Conservation (phyloP, 37 sponge, comb jelly and placozoan species). For the Eunapius fragilis region DNA sequence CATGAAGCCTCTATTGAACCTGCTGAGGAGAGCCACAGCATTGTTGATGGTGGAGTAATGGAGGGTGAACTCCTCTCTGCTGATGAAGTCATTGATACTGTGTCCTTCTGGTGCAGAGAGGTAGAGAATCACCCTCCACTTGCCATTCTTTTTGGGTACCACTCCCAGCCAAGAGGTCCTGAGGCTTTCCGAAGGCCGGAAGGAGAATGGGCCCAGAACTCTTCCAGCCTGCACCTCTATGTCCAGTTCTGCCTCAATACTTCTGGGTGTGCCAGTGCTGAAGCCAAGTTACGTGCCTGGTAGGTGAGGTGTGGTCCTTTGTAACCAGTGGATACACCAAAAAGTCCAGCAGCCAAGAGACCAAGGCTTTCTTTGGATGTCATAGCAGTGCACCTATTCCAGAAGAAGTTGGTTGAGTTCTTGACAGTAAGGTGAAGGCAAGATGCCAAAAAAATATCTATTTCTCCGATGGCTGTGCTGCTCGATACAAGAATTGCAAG, state of each 20-base stretch:
- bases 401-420: too few relatives aligned
- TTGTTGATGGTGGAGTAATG: slow-evolving; percentile 7
- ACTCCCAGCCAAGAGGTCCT: slow-evolving; percentile 12
- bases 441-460: too few relatives aligned
- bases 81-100: slow-evolving; percentile 32
- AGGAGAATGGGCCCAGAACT: slow-evolving; percentile 13
- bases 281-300: too few relatives aligned
- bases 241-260: not conserved
- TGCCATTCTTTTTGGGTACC: slow-evolving; percentile 25
- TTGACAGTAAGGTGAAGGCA: too few relatives aligned
- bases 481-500: too few relatives aligned
- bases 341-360: too few relatives aligned
- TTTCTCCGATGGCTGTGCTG: too few relatives aligned
- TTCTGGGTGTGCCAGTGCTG: too few relatives aligned
- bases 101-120: slow-evolving; percentile 35
- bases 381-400: too few relatives aligned
- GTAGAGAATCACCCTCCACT: slow-evolving; percentile 31
- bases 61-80: slow-evolving; percentile 2
- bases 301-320: too few relatives aligned
- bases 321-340: too few relatives aligned
- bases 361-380: too few relatives aligned
- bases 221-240: not conserved
- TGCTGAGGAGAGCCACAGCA: not conserved
- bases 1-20: not conserved
- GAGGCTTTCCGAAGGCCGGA: not conserved